These are phyloP conservation scores for Heliconius eleuchia DNA, from an alignment of 1,140 invertebrate species.

Conservation along the genomic window DNA sequence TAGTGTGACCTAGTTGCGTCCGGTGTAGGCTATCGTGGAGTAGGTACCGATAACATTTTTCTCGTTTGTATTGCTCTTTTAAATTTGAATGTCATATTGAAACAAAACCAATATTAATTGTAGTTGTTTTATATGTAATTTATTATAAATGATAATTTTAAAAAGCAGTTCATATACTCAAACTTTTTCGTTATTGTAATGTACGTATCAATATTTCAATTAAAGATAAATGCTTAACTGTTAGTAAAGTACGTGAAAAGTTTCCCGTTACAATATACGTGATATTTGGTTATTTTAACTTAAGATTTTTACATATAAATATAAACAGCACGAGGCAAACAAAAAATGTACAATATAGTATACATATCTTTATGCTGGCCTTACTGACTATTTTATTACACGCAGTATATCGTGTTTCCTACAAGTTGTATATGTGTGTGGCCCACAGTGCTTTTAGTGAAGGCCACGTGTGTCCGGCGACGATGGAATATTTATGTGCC, in stretches of 20 bases:
- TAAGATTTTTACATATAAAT: not conserved
- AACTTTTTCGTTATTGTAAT: no score
- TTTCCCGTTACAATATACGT: no score
- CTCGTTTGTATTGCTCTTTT: not conserved
- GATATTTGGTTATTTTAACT: not conserved
- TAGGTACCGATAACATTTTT: not conserved
- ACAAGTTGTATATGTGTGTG: slow-evolving; percentile 19
- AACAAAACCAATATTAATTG: no score
- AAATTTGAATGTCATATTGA: no score
- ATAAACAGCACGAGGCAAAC: not conserved
- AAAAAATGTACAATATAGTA: not conserved
- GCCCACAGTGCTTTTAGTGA: slow-evolving; percentile 18
- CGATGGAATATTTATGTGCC: slow-evolving; percentile 33
- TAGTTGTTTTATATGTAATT: no score
- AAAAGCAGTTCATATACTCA: no score
- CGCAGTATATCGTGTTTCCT: slow-evolving; percentile 10
- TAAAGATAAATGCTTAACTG: no score
- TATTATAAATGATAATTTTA: no score
- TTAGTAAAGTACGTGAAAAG: no score
- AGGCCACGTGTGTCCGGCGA: slow-evolving; percentile 32
- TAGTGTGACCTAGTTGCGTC: not conserved
- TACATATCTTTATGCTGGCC: not conserved
- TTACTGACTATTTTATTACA: slow-evolving; percentile 16
- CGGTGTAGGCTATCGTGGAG: not conserved
- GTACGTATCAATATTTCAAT: no score